Conservation (phyloP, 2,797 vertebrate genomes). For the Cirrhinus molitorella region DNA sequence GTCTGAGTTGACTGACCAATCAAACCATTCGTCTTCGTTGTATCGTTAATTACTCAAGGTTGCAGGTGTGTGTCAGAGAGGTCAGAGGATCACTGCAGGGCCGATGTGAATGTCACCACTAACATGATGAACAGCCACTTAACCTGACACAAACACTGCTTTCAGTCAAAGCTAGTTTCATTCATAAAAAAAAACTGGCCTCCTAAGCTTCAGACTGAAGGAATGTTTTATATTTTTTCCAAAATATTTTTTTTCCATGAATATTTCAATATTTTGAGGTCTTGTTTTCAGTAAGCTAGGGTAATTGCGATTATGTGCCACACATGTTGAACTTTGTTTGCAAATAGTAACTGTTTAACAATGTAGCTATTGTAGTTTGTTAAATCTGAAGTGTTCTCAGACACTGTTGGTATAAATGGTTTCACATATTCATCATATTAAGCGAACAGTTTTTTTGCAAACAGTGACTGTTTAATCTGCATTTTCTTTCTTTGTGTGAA, state of each 20-base stretch:
- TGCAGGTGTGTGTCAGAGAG: slow-evolving; percentile 45
- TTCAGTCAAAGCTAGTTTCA: background rate
- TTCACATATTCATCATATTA: background rate
- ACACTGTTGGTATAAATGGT: background rate
- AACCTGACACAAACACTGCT: slow-evolving; percentile 16
- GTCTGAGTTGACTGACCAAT: slow-evolving; percentile 68
- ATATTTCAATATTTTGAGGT: background rate
- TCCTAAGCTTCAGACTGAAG: background rate
- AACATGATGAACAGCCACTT: slow-evolving; percentile 23
- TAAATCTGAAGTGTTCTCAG: background rate
- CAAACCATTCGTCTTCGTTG: slow-evolving; percentile 70
- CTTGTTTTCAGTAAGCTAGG: background rate
- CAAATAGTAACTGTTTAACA: background rate
- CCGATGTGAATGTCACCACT: slow-evolving; percentile 13
- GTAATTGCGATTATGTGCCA: background rate
- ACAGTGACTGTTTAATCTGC: background rate
- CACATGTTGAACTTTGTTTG: background rate
- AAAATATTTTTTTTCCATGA: background rate
- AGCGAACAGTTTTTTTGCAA: no score
- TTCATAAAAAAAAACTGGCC: background rate
- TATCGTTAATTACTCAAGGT: slow-evolving; percentile 71
- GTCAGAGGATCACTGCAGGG: slow-evolving; percentile 5
- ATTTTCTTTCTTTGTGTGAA: background rate
- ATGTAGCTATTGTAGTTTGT: background rate
- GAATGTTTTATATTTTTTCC: background rate